A percentile compares a stretch with the other conserved stretches of the same genome.
Conservation (phyloP, 37 sponge, comb jelly and placozoan genomes). For the Halisarca cf. caerulea region DNA sequence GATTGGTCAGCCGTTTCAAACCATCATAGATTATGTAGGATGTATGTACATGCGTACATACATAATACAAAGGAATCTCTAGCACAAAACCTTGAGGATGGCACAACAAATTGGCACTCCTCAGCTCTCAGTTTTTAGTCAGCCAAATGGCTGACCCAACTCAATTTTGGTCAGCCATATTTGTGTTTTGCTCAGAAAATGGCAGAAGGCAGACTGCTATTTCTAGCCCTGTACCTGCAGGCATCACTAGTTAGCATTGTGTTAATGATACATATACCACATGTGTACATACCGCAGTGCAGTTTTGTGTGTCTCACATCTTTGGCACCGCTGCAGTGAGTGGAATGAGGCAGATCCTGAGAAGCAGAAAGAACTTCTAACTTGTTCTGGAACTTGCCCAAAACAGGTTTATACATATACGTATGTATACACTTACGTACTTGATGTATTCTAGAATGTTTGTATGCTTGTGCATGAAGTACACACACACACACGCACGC, state of each 20-base stretch:
- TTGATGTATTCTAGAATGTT: neutral
- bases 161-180: too few species aligned
- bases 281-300: neutral
- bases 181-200: neutral
- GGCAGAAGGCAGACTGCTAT: neutral
- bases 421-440: neutral
- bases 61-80: too few species aligned
- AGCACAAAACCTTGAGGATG: too few species aligned
- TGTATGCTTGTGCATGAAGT: neutral
- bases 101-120: too few species aligned
- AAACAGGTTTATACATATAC: constrained; percentile 38
- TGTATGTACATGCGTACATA: too few species aligned
- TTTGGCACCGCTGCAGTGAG: too few species aligned
- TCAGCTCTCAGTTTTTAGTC: too few species aligned
- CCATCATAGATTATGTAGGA: too few species aligned
- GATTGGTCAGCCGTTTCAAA: too few species aligned
- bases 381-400: constrained; percentile 71
- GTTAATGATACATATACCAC: neutral
- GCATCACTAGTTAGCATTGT: neutral
- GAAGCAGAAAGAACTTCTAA: constrained; percentile 31
- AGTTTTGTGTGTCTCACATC: neutral
- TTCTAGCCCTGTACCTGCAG: neutral
- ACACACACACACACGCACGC: neutral
- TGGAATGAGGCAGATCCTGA: constrained; percentile 62
- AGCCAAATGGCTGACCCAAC: too few species aligned